These are phyloP conservation scores for Linepithema humile DNA, from an alignment of 1,140 invertebrate species.

Conservation along the genomic window DNA sequence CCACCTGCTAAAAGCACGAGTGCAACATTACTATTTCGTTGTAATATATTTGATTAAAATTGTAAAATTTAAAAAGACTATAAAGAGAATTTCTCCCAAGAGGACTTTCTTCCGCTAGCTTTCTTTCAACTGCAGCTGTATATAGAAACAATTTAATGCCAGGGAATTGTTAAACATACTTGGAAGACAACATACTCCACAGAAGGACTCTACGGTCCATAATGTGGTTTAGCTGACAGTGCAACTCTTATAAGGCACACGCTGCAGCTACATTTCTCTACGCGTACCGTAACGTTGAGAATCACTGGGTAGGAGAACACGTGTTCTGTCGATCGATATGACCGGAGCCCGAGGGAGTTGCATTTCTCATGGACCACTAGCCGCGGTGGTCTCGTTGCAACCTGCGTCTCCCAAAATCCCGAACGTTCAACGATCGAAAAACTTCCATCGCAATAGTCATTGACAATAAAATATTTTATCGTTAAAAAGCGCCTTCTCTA, in stretches of 20 bases:
- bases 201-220: too few relatives aligned
- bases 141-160: neutral
- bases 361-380: conserved; percentile 54
- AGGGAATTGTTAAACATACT: neutral
- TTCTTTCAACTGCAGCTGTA: too few relatives aligned
- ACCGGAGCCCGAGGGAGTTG: conserved; percentile 57
- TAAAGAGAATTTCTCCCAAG: too few relatives aligned
- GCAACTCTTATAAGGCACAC: neutral
- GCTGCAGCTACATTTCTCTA: neutral
- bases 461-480: neutral
- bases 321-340: conserved; percentile 60
- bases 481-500: neutral
- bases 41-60: too few relatives aligned
- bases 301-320: conserved; percentile 48
- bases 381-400: conserved; percentile 33
- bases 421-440: conserved; percentile 12
- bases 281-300: conserved; percentile 27
- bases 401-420: conserved; percentile 34
- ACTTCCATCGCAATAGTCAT: neutral
- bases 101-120: neutral
- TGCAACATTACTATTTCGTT: neutral
- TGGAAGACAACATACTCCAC: too few relatives aligned
- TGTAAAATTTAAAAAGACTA: too few relatives aligned
- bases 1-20: neutral
- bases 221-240: neutral